Percentiles rank a stretch among this genome's conserved stretches.
Conservation (phyloP, 2,797 vertebrate species). For the Rhyacichthys aspro region DNA sequence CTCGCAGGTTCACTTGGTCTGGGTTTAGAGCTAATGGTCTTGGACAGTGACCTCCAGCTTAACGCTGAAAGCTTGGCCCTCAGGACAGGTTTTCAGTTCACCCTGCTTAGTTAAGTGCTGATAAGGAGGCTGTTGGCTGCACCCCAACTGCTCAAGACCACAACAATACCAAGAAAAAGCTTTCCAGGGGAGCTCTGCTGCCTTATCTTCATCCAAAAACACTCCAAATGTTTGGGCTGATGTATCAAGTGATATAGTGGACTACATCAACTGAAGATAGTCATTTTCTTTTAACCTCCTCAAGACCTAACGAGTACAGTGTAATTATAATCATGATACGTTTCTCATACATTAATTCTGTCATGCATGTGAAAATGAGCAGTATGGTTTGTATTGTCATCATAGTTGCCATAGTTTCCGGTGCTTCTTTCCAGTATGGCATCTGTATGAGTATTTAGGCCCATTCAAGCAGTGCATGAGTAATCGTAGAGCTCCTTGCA, state of each 20-base stretch:
- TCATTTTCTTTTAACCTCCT: background rate
- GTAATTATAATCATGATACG: background rate
- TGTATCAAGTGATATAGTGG: slow-evolving; percentile 46
- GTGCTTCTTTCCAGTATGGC: slow-evolving; percentile 30
- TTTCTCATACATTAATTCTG: background rate
- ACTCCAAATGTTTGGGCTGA: slow-evolving; percentile 43
- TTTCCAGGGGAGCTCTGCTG: slow-evolving; percentile 36
- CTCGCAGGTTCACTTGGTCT: slow-evolving; percentile 41
- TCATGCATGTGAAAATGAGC: too few relatives aligned
- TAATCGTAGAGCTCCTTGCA: slow-evolving; percentile 39
- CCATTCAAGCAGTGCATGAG: slow-evolving; percentile 32
- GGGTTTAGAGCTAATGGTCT: slow-evolving; percentile 40
- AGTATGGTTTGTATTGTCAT: too few relatives aligned
- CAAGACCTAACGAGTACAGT: too few relatives aligned
- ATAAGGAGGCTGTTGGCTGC: slow-evolving; percentile 65
- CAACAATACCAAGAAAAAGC: slow-evolving; percentile 60
- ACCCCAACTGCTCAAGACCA: slow-evolving; percentile 55
- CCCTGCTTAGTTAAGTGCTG: slow-evolving; percentile 64
- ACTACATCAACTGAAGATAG: slow-evolving; percentile 21
- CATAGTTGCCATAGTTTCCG: background rate
- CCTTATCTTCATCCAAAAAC: slow-evolving; percentile 55
- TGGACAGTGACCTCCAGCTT: slow-evolving; percentile 38
- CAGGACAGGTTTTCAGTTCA: slow-evolving; percentile 56
- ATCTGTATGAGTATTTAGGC: slow-evolving; percentile 23
- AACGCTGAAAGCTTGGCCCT: slow-evolving; percentile 62